These are phyloP conservation scores for Pseudomugil tenellus DNA, from an alignment of 2,797 vertebrate genomes.

Conservation along the genomic window DNA sequence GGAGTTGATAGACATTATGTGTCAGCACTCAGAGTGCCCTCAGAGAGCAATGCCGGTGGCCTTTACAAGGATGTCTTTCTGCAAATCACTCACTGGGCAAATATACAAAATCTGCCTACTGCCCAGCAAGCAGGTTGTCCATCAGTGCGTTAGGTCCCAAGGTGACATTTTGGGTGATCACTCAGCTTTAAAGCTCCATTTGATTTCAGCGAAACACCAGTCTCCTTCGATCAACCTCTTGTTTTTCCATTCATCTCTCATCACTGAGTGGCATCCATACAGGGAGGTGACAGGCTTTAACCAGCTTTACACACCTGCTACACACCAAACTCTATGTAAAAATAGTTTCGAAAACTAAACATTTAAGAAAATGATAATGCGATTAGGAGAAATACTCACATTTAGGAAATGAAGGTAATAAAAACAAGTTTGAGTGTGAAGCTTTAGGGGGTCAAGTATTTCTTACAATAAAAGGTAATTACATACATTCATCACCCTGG, in stretches of 20 bases:
- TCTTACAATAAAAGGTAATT: slow-evolving; percentile 73
- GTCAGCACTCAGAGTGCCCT: slow-evolving; percentile 71
- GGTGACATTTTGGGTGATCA: slow-evolving; percentile 40
- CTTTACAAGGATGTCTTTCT: slow-evolving; percentile 79
- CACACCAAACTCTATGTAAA: background rate
- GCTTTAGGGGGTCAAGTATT: slow-evolving; percentile 57
- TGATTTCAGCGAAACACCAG: slow-evolving; percentile 33
- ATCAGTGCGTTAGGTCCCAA: slow-evolving; percentile 51
- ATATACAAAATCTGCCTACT: slow-evolving; percentile 72
- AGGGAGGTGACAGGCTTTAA: background rate
- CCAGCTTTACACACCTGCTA: slow-evolving; percentile 12
- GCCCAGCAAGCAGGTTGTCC: slow-evolving; percentile 62
- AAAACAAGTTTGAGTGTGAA: slow-evolving; percentile 47
- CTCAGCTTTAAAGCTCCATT: slow-evolving; percentile 39
- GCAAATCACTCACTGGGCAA: slow-evolving; percentile 71
- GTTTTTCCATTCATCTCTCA: slow-evolving; percentile 16
- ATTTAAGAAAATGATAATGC: background rate
- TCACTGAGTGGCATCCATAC: slow-evolving; percentile 14
- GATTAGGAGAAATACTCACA: background rate
- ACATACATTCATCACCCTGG: slow-evolving; percentile 70
- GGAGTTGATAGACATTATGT: slow-evolving; percentile 77
- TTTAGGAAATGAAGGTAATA: slow-evolving; percentile 37
- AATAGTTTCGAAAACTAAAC: too few species aligned
- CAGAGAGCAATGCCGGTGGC: slow-evolving; percentile 72
- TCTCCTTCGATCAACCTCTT: slow-evolving; percentile 9